Base-by-base conservation (phyloP, 2,113 vertebrate species). In the Chitala chitala region DNA sequence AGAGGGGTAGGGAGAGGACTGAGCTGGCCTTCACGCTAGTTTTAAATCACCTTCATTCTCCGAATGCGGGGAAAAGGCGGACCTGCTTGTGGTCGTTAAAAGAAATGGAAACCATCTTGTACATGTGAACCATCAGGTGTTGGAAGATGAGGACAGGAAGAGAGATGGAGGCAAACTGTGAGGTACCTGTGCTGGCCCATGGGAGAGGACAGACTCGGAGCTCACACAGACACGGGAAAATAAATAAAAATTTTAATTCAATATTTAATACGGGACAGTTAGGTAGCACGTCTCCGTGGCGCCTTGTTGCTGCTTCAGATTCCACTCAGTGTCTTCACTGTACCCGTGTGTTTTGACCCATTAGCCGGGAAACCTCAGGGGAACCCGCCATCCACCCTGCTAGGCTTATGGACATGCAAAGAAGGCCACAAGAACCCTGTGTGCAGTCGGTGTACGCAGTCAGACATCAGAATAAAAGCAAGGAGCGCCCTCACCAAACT, bases 121-220 rank as follows among this genome's bases (percentile, higher is more conserved):
- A 51, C 44, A 40, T 26, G 36, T 72, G 31, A 58, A 72, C 64
- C 55, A 20, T 73, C 71, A 48, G 73, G 53, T 36, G 70, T 64
- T 68, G 63, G 69, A 61, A 26, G 6, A 58, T 72, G 31, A 9
- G 46, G 12, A 46, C 5, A 26, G 44, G 66, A 42, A 22, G 33
- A 42, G 44, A 36, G 38, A 66, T 48, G 29, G n/a, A 24, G 5
- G 51, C 15, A n/a, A 55, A 31, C 26, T 72, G 50, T 46, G 58
- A 55, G 76, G 59, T 5, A 50, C 76, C 75, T 80, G 84, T 90
- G 89, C 92, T 92, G 92, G 91, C 87, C 91, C 89, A 89, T 92
- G 91, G 91, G 88, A 89, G 90, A 93, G 92, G 90, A 94, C 90
- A 91, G 88, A 90, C 88, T 92, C 87, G 91, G 89, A 93, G 88